Conservation (phyloP, 2,888 invertebrate species). For the Tetrapedia diversipes region DNA sequence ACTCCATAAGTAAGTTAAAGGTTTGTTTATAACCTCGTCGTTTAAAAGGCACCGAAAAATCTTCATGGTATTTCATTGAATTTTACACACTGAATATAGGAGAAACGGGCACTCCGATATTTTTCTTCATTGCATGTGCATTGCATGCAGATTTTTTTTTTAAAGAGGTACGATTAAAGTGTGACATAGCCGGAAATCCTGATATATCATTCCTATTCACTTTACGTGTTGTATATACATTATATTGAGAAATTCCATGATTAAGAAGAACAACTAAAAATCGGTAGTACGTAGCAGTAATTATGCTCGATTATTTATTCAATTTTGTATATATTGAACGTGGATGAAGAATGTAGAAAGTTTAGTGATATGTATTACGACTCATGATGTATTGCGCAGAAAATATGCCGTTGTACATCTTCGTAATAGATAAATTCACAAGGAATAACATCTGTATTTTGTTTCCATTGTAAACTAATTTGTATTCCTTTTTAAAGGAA, state of each 20-base stretch:
- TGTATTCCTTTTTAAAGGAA: conserved; percentile 52
- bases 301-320: conserved; percentile 78
- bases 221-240: conserved; percentile 68
- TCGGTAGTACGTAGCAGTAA: conserved; percentile 64
- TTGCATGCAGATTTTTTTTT: conserved; percentile 27
- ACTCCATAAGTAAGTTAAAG: conserved; percentile 45
- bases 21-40: conserved; percentile 35
- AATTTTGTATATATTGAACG: conserved; percentile 77
- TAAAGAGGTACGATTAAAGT: conserved; percentile 30
- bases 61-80: conserved; percentile 27
- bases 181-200: conserved; percentile 52
- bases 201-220: conserved; percentile 65
- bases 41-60: conserved; percentile 30
- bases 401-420: conserved; percentile 60
- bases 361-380: conserved; percentile 67
- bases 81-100: conserved; percentile 26
- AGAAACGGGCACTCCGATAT: conserved; percentile 6
- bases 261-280: conserved; percentile 55
- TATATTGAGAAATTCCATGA: conserved; percentile 62
- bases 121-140: conserved; percentile 36
- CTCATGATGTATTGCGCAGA: conserved; percentile 46
- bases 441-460: conserved; percentile 63
- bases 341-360: conserved; percentile 68
- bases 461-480: conserved; percentile 61
- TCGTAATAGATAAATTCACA: conserved; percentile 55